Conservation (phyloP, 2,888 invertebrate species). For the Strigamia crassipes region DNA sequence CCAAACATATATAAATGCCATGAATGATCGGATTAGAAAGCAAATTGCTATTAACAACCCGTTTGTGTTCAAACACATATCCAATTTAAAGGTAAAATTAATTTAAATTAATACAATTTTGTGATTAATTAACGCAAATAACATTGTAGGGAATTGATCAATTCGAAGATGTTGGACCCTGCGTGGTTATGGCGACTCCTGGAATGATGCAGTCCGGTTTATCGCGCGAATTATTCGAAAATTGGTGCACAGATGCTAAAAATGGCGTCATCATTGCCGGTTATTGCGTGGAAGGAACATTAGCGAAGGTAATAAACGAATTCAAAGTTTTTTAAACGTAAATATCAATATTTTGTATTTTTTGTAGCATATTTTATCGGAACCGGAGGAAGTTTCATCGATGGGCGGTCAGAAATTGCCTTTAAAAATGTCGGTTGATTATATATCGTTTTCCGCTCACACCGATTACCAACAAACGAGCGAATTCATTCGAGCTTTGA, state of each 20-base stretch:
- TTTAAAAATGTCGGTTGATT: conserved; percentile 96
- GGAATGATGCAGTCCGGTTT: conserved; percentile 99
- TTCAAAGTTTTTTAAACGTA: background rate
- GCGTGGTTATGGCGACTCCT: conserved; percentile 99
- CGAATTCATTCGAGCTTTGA: conserved; percentile 90
- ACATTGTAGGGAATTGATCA: conserved; percentile 87
- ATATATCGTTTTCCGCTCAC: conserved; percentile 99
- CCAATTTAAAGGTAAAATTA: conserved; percentile 81
- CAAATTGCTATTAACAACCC: conserved; percentile 99
- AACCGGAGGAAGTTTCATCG: conserved; percentile 95
- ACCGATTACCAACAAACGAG: conserved; percentile 98
- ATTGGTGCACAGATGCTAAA: conserved; percentile 97
- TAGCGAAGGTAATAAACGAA: conserved; percentile 60
- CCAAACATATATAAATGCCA: conserved; percentile 98
- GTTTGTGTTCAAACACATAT: conserved; percentile 97
- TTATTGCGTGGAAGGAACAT: conserved; percentile 66
- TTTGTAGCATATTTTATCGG: conserved; percentile 81
- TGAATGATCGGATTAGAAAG: conserved; percentile 95
- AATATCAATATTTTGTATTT: background rate
- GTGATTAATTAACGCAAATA: background rate
- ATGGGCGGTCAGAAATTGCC: conserved; percentile 95
- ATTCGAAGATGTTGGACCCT: conserved; percentile 99
- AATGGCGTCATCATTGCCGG: conserved; percentile 99
- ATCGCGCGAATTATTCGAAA: conserved; percentile 95
- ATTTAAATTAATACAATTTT: too few species aligned